A percentile compares a stretch with the other conserved stretches of the same genome.
Evolutionary conservation across 2,797 vertebrate genomes (phyloP).

Genomic region (Anas acuta): DNA sequence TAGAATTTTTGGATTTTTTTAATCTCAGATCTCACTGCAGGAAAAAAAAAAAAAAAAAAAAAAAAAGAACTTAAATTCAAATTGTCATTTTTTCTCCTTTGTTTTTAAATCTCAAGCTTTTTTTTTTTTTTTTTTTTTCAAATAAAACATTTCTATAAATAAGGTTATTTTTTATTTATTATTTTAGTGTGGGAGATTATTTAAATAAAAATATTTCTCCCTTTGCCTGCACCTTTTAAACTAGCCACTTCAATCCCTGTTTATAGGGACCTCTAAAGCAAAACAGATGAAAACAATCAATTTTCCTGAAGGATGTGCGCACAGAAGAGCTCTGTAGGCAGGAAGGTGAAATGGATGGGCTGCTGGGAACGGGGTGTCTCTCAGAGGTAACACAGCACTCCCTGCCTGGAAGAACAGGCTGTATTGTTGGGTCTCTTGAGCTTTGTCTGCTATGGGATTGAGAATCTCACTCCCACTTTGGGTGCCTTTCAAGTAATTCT

Average conservation of each 20-base stretch:
- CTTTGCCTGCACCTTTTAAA: not conserved
- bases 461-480: not conserved
- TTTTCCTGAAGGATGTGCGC: not conserved
- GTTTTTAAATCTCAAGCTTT: not conserved
- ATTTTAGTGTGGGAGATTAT: too few relatives aligned
- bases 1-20: not conserved
- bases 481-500: too few relatives aligned
- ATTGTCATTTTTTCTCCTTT: not conserved
- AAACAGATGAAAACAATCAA: not conserved
- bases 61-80: not conserved
- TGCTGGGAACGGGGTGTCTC: not conserved
- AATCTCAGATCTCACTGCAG: not conserved
- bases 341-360: not conserved
- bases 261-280: not conserved
- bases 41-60: not conserved
- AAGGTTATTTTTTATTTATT: not conserved
- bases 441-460: too few relatives aligned
- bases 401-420: not conserved
- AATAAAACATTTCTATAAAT: not conserved
- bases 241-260: not conserved
- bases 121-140: not conserved
- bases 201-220: not conserved
- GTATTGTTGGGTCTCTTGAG: not conserved
- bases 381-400: not conserved
- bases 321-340: not conserved